Evolutionary conservation across 2,797 vertebrate species (phyloP).

Genomic region (Florisuga fusca): DNA sequence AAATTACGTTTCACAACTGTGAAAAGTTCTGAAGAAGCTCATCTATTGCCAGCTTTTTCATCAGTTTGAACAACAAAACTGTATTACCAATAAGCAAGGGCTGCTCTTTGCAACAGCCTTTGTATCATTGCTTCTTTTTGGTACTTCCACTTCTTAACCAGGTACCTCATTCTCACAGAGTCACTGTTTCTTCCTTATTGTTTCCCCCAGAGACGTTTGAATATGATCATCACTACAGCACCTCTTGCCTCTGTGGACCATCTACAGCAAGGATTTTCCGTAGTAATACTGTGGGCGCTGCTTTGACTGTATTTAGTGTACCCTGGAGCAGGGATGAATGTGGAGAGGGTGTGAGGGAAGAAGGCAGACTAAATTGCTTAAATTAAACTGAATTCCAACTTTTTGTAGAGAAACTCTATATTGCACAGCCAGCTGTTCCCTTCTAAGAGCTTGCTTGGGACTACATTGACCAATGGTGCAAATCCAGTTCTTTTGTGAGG

Average conservation of each 20-base stretch:
- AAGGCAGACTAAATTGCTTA: no score
- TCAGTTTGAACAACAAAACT: neutral
- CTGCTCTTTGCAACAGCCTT: rapidly evolving
- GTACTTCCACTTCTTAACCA: neutral
- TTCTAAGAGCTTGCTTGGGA: neutral
- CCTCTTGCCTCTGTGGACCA: neutral
- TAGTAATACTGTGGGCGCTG: neutral
- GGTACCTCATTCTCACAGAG: neutral
- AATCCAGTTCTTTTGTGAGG: neutral
- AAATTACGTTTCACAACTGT: neutral
- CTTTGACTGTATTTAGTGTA: no score
- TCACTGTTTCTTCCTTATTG: neutral
- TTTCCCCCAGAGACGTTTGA: neutral
- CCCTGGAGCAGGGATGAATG: no score
- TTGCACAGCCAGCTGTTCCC: neutral
- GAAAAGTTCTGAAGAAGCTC: neutral
- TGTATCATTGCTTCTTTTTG: neutral
- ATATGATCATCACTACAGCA: neutral
- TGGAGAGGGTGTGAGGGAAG: no score
- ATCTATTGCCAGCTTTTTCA: neutral
- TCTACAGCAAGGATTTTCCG: neutral
- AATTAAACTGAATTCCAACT: neutral
- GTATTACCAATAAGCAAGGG: neutral
- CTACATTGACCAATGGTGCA: neutral
- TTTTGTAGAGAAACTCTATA: neutral